These are phyloP conservation scores for Pelodiscus sinensis DNA, from an alignment of 2,113 vertebrate genomes.

Conservation along the genomic window DNA sequence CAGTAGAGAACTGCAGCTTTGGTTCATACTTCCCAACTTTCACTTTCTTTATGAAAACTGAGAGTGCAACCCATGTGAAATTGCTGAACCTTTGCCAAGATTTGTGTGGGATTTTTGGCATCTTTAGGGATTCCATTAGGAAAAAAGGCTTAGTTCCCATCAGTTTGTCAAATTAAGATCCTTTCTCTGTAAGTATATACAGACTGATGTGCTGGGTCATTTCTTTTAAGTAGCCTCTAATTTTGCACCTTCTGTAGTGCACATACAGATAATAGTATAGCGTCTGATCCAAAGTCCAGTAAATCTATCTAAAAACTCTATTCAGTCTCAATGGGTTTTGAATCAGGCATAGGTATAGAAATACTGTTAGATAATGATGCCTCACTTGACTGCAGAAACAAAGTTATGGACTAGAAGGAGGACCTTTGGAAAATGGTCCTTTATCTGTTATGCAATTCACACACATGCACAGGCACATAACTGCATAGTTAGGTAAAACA, in stretches of 20 bases:
- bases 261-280: background rate
- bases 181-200: background rate
- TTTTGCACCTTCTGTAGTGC: background rate
- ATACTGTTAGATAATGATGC: background rate
- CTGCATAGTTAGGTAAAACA: background rate
- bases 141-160: slow-evolving; percentile 33
- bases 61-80: background rate
- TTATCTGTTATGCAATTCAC: background rate
- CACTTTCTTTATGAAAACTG: slow-evolving; percentile 11
- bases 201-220: background rate
- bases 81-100: background rate
- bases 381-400: background rate
- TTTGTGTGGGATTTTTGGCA: slow-evolving; percentile 11
- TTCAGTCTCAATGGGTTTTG: background rate
- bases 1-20: background rate
- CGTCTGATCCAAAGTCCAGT: background rate
- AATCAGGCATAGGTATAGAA: background rate
- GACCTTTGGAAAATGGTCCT: background rate
- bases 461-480: background rate
- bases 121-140: slow-evolving; percentile 11
- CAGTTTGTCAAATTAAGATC: background rate
- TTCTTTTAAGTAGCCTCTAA: background rate
- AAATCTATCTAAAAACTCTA: background rate
- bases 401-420: background rate
- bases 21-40: background rate